Conservation (phyloP, 2,888 invertebrate species). For the Coecobrya sp. region DNA sequence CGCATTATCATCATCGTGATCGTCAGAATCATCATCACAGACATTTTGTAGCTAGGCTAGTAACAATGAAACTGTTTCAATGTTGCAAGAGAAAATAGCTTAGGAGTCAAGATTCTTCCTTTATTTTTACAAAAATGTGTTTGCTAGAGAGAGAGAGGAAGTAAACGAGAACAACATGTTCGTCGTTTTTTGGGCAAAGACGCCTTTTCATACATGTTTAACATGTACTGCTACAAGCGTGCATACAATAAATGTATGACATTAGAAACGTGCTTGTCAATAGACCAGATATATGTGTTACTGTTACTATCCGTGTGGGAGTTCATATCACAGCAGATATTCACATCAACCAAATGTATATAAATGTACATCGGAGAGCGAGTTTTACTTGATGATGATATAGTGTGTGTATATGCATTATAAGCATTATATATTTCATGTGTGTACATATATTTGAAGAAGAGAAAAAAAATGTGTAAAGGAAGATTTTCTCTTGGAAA, state of each 20-base stretch:
- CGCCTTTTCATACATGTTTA: not conserved
- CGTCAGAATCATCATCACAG: not conserved
- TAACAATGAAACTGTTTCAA: slow-evolving; percentile 27
- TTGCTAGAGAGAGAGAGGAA: not conserved
- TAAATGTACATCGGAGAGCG: not conserved
- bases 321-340: not conserved
- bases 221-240: not conserved
- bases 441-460: not conserved
- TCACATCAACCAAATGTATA: not conserved
- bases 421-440: too few species aligned
- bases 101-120: not conserved
- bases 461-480: slow-evolving; percentile 4
- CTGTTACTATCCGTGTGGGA: slow-evolving; percentile 56
- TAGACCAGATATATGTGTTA: slow-evolving; percentile 28
- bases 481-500: slow-evolving; percentile 39
- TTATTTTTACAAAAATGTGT: not conserved
- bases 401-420: not conserved
- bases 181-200: not conserved
- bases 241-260: slow-evolving; percentile 46
- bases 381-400: not conserved
- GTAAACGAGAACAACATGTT: not conserved
- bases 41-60: not conserved
- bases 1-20: slow-evolving; percentile 4
- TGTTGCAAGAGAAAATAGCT: not conserved
- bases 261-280: slow-evolving; percentile 65